These are phyloP conservation scores for Poecilus cupreus DNA, from an alignment of 2,888 invertebrate genomes.

Conservation along the genomic window DNA sequence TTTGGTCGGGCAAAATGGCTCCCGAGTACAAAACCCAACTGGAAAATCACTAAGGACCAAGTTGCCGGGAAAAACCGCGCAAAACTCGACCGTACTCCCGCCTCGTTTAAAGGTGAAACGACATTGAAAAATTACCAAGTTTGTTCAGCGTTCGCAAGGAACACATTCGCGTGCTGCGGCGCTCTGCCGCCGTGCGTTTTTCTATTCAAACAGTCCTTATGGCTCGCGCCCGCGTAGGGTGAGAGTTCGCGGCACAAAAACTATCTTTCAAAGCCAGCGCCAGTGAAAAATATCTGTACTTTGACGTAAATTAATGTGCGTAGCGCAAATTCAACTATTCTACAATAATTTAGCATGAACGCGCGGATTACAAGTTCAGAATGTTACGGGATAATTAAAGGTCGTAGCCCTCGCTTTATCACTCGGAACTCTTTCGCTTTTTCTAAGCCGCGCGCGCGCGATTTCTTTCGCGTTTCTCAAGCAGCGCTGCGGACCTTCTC, in stretches of 20 bases:
- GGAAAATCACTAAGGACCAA: constrained; percentile 71
- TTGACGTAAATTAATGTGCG: constrained; percentile 74
- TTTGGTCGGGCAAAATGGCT: constrained; percentile 72
- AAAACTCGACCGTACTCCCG: constrained; percentile 70
- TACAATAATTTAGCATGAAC: constrained; percentile 71
- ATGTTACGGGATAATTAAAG: constrained; percentile 59
- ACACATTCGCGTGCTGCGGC: constrained; percentile 69
- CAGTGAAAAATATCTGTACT: constrained; percentile 73
- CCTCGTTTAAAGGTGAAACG: constrained; percentile 70
- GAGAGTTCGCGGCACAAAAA: constrained; percentile 71
- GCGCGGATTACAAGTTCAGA: constrained; percentile 67
- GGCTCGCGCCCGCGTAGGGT: constrained; percentile 66
- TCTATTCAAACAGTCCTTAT: constrained; percentile 71
- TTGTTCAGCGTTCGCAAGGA: constrained; percentile 67
- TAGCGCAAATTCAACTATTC: constrained; percentile 73
- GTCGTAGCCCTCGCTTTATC: constrained; percentile 57
- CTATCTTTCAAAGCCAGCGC: constrained; percentile 73
- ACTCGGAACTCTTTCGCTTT: background rate
- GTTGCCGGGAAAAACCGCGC: constrained; percentile 64
- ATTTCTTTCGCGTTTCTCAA: background rate
- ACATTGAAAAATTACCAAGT: constrained; percentile 71
- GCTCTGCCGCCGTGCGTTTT: constrained; percentile 69
- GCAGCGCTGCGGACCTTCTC: background rate
- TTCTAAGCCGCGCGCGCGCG: constrained; percentile 2
- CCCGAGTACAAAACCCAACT: constrained; percentile 72